Conservation (phyloP, 1,140 invertebrate genomes). For the Drosophila teissieri region DNA sequence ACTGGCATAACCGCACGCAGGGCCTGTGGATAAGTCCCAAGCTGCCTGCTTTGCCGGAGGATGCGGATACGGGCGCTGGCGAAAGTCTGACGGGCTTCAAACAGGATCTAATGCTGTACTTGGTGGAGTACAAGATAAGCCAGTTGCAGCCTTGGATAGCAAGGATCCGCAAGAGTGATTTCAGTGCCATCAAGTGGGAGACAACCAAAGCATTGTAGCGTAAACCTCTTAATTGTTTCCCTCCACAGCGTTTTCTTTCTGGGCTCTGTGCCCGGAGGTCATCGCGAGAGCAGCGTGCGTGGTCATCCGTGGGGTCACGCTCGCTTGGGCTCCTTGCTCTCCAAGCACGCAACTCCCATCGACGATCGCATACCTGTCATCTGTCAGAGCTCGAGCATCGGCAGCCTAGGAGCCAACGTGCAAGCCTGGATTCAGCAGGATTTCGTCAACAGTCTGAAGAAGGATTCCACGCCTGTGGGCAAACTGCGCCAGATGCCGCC, state of each 20-base stretch:
- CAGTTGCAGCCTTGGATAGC: slow-evolving; percentile 90
- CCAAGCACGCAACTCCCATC: slow-evolving; percentile 87
- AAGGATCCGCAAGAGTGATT: slow-evolving; percentile 90
- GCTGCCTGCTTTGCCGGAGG: slow-evolving; percentile 87
- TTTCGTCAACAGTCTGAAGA: slow-evolving; percentile 88
- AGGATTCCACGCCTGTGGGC: slow-evolving; percentile 82
- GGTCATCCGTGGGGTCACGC: slow-evolving; percentile 89
- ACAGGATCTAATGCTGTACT: slow-evolving; percentile 92
- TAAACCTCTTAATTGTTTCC: background rate
- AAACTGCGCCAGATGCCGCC: slow-evolving; percentile 67
- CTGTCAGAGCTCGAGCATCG: slow-evolving; percentile 96
- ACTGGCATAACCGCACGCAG: slow-evolving; percentile 98
- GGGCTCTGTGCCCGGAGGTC: slow-evolving; percentile 92
- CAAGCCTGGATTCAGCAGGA: slow-evolving; percentile 90
- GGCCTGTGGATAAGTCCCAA: slow-evolving; percentile 95
- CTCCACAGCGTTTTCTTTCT: slow-evolving; percentile 91
- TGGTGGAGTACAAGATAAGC: slow-evolving; percentile 90
- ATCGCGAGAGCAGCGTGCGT: slow-evolving; percentile 86
- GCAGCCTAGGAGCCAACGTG: slow-evolving; percentile 90
- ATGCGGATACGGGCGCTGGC: slow-evolving; percentile 87
- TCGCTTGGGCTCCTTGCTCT: slow-evolving; percentile 88
- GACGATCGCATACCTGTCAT: slow-evolving; percentile 86
- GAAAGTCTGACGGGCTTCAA: slow-evolving; percentile 95
- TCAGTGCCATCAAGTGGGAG: slow-evolving; percentile 91
- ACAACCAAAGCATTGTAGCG: no score